phyloP scores from a whole-genome alignment of 2,797 vertebrate species.

The Tokudaia muenninki region DNA sequence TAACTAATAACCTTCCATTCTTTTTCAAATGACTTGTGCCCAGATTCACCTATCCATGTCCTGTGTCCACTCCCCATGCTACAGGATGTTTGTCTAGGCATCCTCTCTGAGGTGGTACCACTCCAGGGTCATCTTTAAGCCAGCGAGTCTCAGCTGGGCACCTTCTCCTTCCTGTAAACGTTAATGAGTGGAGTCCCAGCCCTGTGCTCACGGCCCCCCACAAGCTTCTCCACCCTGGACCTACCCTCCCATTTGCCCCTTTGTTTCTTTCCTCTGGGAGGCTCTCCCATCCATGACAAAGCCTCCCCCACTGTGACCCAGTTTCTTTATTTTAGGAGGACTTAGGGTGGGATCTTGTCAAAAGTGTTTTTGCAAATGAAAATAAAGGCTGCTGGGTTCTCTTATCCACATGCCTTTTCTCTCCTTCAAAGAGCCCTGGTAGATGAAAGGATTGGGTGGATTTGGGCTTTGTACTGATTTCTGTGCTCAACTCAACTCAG shows the following conservation, averaged over 20 bases:
- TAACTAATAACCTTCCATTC: constrained; percentile 38
- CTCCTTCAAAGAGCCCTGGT: constrained; percentile 73
- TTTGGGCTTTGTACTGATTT: constrained; percentile 64
- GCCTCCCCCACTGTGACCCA: constrained; percentile 46
- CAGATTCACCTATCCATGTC: background rate
- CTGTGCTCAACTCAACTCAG: constrained; percentile 29
- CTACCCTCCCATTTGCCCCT: constrained; percentile 5
- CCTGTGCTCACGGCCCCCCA: background rate
- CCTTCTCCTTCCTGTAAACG: background rate
- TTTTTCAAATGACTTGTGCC: background rate
- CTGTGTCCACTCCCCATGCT: background rate
- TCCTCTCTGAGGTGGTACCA: background rate
- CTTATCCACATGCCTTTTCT: constrained; percentile 67
- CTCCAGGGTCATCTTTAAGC: background rate
- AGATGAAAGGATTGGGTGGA: constrained; percentile 71
- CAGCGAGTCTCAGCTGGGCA: background rate
- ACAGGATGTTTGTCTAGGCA: background rate
- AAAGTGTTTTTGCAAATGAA: constrained; percentile 70
- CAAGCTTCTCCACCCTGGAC: background rate
- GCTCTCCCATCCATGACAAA: constrained; percentile 73
- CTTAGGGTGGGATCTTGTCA: constrained; percentile 69
- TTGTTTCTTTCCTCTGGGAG: background rate
- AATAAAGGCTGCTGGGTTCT: constrained; percentile 71
- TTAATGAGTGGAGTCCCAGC: constrained; percentile 33
- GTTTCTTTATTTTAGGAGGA: constrained; percentile 74